A percentile compares a stretch with the other conserved stretches of the same genome.
Evolutionary conservation across 2,888 invertebrate genomes (phyloP).

Genomic region (Drosophila dives): DNA sequence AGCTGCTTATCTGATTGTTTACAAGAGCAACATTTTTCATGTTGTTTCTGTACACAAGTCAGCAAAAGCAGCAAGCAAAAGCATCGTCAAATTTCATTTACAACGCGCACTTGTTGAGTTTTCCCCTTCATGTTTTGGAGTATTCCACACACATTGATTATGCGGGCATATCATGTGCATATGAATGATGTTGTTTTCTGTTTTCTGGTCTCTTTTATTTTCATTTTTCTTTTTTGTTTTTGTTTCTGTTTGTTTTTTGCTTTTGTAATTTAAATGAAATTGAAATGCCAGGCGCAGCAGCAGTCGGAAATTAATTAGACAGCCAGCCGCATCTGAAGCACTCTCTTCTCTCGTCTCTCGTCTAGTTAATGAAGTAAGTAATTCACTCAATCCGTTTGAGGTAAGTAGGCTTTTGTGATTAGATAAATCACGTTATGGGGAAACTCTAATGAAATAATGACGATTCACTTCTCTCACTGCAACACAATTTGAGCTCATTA

Average conservation of each 20-base stretch:
- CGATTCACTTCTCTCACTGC: conserved; percentile 31
- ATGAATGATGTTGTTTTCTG: conserved; percentile 20
- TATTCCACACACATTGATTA: not conserved
- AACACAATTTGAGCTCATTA: conserved; percentile 50
- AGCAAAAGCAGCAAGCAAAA: conserved; percentile 11
- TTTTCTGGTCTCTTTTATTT: conserved; percentile 3
- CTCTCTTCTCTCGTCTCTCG: conserved; percentile 3
- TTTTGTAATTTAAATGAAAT: conserved; percentile 52
- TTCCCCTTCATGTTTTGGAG: conserved; percentile 14
- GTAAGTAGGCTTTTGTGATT: conserved; percentile 23
- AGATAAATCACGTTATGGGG: conserved; percentile 52
- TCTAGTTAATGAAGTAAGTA: conserved; percentile 48
- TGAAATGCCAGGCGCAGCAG: conserved; percentile 54
- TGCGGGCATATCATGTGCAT: conserved; percentile 32
- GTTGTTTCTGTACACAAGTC: conserved; percentile 69
- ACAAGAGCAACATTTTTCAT: conserved; percentile 66
- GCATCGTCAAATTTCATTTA: conserved; percentile 70
- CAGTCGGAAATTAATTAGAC: conserved; percentile 58
- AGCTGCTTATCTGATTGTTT: conserved; percentile 77
- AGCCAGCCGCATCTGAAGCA: conserved; percentile 8
- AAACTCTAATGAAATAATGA: conserved; percentile 45
- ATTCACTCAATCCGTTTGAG: conserved; percentile 26
- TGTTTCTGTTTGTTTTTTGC: not conserved
- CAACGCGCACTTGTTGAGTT: conserved; percentile 72
- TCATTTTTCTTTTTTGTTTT: conserved; percentile 9